Percentiles rank a stretch among this genome's conserved stretches.
Evolutionary conservation across 2,888 invertebrate genomes (phyloP).

Genomic region (Gymnoscelis rufifasciata): DNA sequence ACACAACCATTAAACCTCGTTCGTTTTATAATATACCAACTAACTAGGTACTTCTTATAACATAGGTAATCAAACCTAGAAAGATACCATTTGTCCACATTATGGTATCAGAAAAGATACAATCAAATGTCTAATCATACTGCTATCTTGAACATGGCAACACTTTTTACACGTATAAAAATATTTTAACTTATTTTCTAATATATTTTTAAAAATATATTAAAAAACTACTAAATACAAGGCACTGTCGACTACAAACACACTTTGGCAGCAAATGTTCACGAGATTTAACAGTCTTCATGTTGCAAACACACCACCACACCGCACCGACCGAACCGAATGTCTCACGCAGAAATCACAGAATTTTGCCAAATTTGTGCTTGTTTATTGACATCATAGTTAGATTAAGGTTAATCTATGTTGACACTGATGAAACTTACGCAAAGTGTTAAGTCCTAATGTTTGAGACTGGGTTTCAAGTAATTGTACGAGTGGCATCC

Average conservation of each 20-base stretch:
- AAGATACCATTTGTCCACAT: background rate
- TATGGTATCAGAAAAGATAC: slow-evolving; percentile 1
- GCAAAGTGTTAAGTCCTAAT: slow-evolving; percentile 48
- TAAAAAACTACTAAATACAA: slow-evolving; percentile 64
- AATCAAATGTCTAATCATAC: slow-evolving; percentile 37
- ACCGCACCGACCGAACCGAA: slow-evolving; percentile 44
- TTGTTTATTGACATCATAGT: slow-evolving; percentile 42
- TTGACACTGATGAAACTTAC: slow-evolving; percentile 58
- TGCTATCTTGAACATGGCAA: slow-evolving; percentile 75
- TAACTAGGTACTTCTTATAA: too few relatives aligned
- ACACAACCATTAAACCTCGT: slow-evolving; percentile 66
- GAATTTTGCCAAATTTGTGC: slow-evolving; percentile 73
- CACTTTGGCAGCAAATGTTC: slow-evolving; percentile 78
- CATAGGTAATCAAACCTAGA: background rate
- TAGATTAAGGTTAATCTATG: background rate
- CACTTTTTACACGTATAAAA: slow-evolving; percentile 74
- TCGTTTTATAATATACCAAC: slow-evolving; percentile 4
- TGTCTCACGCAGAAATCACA: slow-evolving; percentile 66
- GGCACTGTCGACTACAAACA: slow-evolving; percentile 80
- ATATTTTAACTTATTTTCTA: slow-evolving; percentile 69
- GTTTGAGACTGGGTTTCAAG: slow-evolving; percentile 56
- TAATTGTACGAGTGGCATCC: slow-evolving; percentile 60
- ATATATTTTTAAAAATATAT: slow-evolving; percentile 74
- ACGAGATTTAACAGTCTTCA: slow-evolving; percentile 45
- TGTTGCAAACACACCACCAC: slow-evolving; percentile 45